phyloP scores from a whole-genome alignment of 2,888 invertebrate genomes.

The Bursaphelenchus okinawaensis region DNA sequence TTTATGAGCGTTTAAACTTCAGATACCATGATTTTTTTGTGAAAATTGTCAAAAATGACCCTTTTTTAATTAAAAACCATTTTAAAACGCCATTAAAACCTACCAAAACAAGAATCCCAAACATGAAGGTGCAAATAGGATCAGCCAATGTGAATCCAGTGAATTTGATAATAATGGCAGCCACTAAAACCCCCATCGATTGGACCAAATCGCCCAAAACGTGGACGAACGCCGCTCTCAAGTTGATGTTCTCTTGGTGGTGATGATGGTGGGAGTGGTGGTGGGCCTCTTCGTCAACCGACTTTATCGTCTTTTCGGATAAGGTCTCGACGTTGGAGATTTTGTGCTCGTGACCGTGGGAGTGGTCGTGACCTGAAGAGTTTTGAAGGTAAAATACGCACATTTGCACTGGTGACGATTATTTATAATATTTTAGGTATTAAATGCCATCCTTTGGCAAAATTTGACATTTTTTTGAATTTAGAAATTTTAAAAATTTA shows the following conservation, averaged over 20 bases:
- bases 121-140: slow-evolving; percentile 94
- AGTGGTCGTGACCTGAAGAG: neutral
- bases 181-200: slow-evolving; percentile 85
- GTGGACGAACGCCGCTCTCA: slow-evolving; percentile 90
- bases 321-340: neutral
- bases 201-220: slow-evolving; percentile 91
- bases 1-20: too few relatives aligned
- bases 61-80: neutral
- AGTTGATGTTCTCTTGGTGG: slow-evolving; percentile 60
- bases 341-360: slow-evolving; percentile 10
- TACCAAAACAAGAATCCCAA: slow-evolving; percentile 69
- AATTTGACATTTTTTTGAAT: too few relatives aligned
- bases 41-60: too few relatives aligned
- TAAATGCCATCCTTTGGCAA: too few relatives aligned
- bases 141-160: slow-evolving; percentile 76
- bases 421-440: too few relatives aligned
- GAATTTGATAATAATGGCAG: slow-evolving; percentile 73
- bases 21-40: too few relatives aligned
- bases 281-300: neutral
- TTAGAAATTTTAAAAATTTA: too few relatives aligned
- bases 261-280: slow-evolving; percentile 7
- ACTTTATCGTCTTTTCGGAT: slow-evolving; percentile 5
- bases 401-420: too few relatives aligned
- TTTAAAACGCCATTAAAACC: neutral
- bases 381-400: neutral